Base-by-base conservation (phyloP, 1,140 invertebrate genomes). In the Arion vulgaris region DNA sequence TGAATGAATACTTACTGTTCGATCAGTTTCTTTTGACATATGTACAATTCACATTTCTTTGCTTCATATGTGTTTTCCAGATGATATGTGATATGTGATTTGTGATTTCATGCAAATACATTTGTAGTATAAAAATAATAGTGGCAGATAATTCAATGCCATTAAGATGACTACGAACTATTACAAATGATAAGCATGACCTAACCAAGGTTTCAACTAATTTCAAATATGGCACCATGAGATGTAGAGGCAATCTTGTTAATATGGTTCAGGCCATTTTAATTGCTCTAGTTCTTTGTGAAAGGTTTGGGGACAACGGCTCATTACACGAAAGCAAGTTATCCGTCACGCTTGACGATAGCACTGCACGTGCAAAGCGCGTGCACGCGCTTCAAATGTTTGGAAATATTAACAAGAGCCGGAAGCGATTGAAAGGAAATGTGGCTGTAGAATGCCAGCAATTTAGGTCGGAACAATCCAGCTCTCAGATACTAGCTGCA, bases 291-390 rank as follows among this genome's bases (percentile, higher is more conserved):
- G 32, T 78, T 78, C 53, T 39, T 38, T 78, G 26, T 38, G n/a
- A 78, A 9, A 11, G 7, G 5, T 76, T 53, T 53, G 13, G 49
- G 9, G 74, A 36, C 39, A 78, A 41, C 7, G 19, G 4, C 32
- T 78, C 76, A 78, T 78, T 78, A 78, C 76, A 78, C 57, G 76
- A 39, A 53, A 62, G 36, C 51, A 39, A 78, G 76, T 66, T 78
- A 19, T 66, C 76, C 32, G 19, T 78, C 76, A 78, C 32, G 76
- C 76, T 7, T 45, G 15, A 68, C 73, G 57, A 15, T 39, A 32
- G 19, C 36, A 23, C 17, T 38, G 76, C 76, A 78, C 76, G 76
- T 78, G 76, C 76, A 26, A 32, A 11, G 34, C n/a, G 34, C 39
- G 76, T 78, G 76, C 53, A 68, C 34, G 17, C 28, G 75, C 76